These are phyloP conservation scores for Synaphobranchus kaupii DNA, from an alignment of 2,797 vertebrate species.

Conservation along the genomic window DNA sequence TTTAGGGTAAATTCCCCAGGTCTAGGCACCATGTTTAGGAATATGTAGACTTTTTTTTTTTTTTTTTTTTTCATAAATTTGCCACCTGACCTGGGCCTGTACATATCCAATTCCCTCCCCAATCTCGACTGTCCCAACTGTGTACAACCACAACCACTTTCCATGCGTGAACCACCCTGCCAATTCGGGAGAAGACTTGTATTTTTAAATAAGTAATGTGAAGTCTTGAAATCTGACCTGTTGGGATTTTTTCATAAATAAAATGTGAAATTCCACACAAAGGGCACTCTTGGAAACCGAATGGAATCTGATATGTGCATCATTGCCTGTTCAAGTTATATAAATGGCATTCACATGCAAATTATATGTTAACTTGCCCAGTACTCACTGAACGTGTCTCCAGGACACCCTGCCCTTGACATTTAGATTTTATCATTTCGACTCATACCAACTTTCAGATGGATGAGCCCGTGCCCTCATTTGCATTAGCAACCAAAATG, in stretches of 20 bases:
- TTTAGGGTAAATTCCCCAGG: neutral
- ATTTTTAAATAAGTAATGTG: too few species aligned
- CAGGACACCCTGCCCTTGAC: constrained; percentile 8
- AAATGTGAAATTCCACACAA: neutral
- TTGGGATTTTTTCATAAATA: neutral
- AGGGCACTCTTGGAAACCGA: neutral
- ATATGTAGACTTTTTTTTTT: neutral
- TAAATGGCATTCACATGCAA: neutral
- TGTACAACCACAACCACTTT: too few species aligned
- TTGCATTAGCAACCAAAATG: constrained; percentile 67
- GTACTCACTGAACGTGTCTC: constrained; percentile 41
- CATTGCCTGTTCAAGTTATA: neutral
- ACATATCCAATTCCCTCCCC: too few species aligned
- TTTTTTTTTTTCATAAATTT: too few species aligned
- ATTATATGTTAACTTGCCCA: neutral
- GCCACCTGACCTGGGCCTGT: too few species aligned
- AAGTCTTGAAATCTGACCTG: too few species aligned
- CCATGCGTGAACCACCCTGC: too few species aligned
- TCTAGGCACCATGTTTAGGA: neutral
- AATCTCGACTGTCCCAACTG: too few species aligned
- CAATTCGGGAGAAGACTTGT: neutral
- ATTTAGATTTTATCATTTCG: constrained; percentile 19
- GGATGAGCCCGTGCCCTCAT: constrained; percentile 64
- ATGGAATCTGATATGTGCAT: neutral
- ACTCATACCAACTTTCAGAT: constrained; percentile 43